Evolutionary conservation across 2,113 vertebrate genomes (phyloP).

Genomic region (Aythya baeri): DNA sequence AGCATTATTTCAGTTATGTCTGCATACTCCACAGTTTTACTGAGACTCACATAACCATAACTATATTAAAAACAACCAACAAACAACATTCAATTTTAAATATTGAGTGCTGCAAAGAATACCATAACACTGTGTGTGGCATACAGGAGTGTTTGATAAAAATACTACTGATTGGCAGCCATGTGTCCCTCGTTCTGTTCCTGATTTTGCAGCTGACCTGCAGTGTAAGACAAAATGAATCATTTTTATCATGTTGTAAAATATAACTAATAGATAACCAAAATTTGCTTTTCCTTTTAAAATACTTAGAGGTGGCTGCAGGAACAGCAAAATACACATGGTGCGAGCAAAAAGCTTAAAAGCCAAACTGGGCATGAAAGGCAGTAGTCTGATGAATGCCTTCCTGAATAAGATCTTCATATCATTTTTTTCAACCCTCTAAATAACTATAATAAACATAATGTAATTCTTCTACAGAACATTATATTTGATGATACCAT

Average conservation of each 20-base stretch:
- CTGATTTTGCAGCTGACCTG: background rate
- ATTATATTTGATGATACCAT: background rate
- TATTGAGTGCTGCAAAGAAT: background rate
- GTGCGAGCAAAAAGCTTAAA: background rate
- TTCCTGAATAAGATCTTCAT: background rate
- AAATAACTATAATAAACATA: conserved; percentile 19
- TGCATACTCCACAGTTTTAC: accelerated
- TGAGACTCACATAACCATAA: accelerated
- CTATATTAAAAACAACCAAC: accelerated
- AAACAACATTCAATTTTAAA: background rate
- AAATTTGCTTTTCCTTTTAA: background rate
- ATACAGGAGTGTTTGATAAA: background rate
- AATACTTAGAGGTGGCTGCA: background rate
- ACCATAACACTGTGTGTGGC: background rate
- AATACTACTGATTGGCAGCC: background rate
- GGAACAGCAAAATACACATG: background rate
- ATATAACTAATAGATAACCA: background rate
- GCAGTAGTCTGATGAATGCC: background rate
- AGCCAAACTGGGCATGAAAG: background rate
- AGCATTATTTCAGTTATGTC: background rate
- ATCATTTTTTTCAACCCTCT: background rate
- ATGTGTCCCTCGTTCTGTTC: background rate
- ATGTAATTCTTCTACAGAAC: background rate
- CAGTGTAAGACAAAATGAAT: accelerated
- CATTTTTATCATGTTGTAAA: background rate